Evolutionary conservation across 2,797 vertebrate species (phyloP), one percentile per base, ranked within the genome.

Genomic region (Mastacembelus armatus): DNA sequence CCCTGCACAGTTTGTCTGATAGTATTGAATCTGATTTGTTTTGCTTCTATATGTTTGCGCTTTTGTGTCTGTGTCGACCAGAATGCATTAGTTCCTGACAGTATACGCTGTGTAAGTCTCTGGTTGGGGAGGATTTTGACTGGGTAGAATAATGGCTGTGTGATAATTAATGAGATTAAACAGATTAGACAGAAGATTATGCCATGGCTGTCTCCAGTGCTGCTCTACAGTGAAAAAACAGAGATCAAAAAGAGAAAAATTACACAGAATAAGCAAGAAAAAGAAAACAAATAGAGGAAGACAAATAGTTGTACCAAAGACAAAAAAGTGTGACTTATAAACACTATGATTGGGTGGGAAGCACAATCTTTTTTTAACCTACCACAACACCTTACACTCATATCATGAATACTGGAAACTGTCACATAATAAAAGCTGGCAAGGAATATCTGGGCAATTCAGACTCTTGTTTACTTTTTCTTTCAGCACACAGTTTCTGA

Each of bases 111-210:
- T 66, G 45, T 16, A 33, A 8, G 49, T 75, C 74, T 80, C 66
- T 7, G 2, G 19, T 35, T 38, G 15, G 36, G 68, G 26, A 18
- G 66, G 74, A 84, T 87, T 84, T 86, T 64, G 14, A 40, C 58
- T 56, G 61, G 49, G 47, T 50, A 59, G 77, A 84, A 84, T 77
- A 88, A 86, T 78, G 71, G 64, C 63, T 74, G 62, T 78, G 80
- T 66, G 63, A 83, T 88, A 86, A 90, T 87, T 86, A 89, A 85
- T 81, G 66, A 81, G 85, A 89, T 90, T 89, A 85, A n/a, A 61
- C 70, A 84, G 83, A 89, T 87, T 86, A 84, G 60, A 84, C 27
- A 27, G 50, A 52, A 73, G 83, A 88, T 88, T 78, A 83, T 15
- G 9, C 32, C 26, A 27, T 42, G 55, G 49, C 38, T 59, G 74